Evolutionary conservation across 2,888 invertebrate genomes (phyloP).

Genomic region (Patella ulyssiponensis): DNA sequence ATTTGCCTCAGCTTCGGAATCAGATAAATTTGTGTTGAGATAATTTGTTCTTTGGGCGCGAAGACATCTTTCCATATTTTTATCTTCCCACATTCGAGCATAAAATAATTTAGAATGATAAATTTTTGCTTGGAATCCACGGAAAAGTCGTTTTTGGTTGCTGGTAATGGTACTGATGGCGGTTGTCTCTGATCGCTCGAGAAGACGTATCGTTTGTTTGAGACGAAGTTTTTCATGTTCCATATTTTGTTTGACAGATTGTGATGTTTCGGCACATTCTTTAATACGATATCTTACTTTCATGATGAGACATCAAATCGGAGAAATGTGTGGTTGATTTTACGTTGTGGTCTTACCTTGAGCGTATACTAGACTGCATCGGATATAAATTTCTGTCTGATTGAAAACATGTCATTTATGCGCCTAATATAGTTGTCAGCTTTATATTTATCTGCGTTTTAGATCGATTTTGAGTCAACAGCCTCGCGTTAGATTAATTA

Average conservation of each 20-base stretch:
- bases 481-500: no score
- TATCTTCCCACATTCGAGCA: background rate
- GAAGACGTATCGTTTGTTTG: background rate
- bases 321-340: no score
- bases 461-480: no score
- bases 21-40: background rate
- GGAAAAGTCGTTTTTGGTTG: background rate
- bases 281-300: background rate
- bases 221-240: background rate
- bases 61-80: slow-evolving; percentile 1
- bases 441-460: no score
- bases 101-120: background rate
- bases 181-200: slow-evolving; percentile 3
- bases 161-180: background rate
- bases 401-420: no score
- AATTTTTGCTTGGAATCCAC: background rate
- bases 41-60: background rate
- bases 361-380: no score
- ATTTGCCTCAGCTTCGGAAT: background rate
- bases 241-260: background rate
- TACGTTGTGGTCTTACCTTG: no score
- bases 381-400: no score
- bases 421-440: no score
- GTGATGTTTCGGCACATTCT: background rate
- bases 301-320: no score